phyloP scores from a whole-genome alignment of 1,140 invertebrate species.

The Capitella teleta region DNA sequence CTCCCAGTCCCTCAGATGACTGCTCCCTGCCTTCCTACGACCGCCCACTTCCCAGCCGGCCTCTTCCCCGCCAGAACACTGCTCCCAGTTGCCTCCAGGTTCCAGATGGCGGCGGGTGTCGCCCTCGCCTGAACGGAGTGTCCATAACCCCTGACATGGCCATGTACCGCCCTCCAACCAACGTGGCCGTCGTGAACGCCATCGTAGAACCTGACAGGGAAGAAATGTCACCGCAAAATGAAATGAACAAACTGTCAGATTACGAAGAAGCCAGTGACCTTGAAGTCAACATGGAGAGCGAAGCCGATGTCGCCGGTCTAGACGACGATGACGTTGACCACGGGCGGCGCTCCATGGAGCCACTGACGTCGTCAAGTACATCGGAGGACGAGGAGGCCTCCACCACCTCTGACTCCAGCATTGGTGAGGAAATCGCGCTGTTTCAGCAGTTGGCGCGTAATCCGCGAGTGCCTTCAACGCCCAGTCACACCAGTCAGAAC shows the following conservation, averaged over 20 bases:
- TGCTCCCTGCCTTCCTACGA: no score
- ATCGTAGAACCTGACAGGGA: neutral
- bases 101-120: no score
- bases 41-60: no score
- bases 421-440: neutral
- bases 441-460: neutral
- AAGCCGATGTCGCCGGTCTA: constrained; percentile 2
- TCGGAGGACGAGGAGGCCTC: neutral
- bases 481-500: neutral
- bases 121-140: neutral
- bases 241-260: neutral
- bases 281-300: constrained; percentile 11
- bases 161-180: neutral
- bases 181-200: neutral
- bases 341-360: neutral
- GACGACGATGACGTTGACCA: constrained; percentile 7
- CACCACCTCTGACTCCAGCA: neutral
- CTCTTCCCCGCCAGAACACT: no score
- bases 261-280: constrained; percentile 3
- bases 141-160: neutral
- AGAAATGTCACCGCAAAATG: neutral
- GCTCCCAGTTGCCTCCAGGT: no score
- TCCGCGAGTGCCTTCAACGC: neutral
- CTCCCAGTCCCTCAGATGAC: no score
- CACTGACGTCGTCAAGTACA: neutral